Conservation (phyloP, 2,888 invertebrate genomes). For the Nephrocerus scutellatus region DNA sequence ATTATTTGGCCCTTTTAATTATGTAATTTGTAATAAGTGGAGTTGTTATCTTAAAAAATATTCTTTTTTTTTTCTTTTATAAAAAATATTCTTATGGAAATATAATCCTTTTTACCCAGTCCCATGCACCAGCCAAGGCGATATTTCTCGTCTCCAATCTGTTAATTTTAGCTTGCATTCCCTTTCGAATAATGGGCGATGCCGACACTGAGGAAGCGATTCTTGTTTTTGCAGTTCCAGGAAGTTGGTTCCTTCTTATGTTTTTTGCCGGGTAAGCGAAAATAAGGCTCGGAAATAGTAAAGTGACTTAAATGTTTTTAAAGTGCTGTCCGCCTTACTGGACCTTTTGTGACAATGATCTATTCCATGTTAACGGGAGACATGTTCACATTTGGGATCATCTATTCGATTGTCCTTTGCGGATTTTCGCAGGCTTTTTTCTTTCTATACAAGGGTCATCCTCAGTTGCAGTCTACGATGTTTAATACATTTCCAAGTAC, state of each 20-base stretch:
- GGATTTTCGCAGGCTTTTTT: constrained; percentile 95
- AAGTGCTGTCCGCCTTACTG: constrained; percentile 89
- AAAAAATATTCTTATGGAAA: neutral
- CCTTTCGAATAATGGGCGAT: constrained; percentile 69
- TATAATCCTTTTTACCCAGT: too few relatives aligned
- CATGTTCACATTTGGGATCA: constrained; percentile 96
- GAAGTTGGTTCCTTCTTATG: constrained; percentile 95
- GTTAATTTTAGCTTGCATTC: constrained; percentile 81
- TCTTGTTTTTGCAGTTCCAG: constrained; percentile 85
- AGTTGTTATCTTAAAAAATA: neutral
- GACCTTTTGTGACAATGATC: constrained; percentile 99
- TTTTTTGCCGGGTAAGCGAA: constrained; percentile 96
- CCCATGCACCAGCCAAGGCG: constrained; percentile 88
- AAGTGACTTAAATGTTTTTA: constrained; percentile 17
- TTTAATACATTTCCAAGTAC: constrained; percentile 83
- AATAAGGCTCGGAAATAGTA: too few relatives aligned
- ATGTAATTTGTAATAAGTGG: neutral
- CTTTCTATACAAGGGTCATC: constrained; percentile 88
- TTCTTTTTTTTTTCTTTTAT: constrained; percentile 10
- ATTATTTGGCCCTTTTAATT: constrained; percentile 1
- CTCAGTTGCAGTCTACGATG: constrained; percentile 70
- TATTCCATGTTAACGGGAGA: constrained; percentile 99
- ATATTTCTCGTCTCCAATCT: constrained; percentile 89
- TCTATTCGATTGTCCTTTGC: constrained; percentile 88
- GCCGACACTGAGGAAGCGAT: constrained; percentile 83